A percentile compares a stretch with the other conserved stretches of the same genome.
These are phyloP conservation scores for Drosophila macrothrix DNA, from an alignment of 2,888 invertebrate genomes.

Conservation along the genomic window DNA sequence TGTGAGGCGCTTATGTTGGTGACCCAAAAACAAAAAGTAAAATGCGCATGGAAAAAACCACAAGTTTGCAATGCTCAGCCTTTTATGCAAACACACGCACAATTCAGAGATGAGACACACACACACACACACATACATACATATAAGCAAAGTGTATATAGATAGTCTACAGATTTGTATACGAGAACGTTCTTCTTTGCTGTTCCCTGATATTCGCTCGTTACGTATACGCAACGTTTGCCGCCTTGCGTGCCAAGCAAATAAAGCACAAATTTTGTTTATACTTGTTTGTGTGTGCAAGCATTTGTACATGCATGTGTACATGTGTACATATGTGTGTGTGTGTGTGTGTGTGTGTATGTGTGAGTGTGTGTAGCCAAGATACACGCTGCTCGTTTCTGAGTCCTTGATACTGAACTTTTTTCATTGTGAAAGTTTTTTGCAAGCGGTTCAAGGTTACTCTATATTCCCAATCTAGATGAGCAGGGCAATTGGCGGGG, in stretches of 20 bases:
- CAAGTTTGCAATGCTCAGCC: slow-evolving; percentile 36
- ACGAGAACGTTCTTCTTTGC: slow-evolving; percentile 39
- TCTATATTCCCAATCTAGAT: slow-evolving; percentile 30
- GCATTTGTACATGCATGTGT: not conserved
- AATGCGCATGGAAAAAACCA: slow-evolving; percentile 64
- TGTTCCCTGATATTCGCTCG: slow-evolving; percentile 30
- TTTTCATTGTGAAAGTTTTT: slow-evolving; percentile 80
- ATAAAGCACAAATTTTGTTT: slow-evolving; percentile 53
- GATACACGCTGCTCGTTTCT: slow-evolving; percentile 64
- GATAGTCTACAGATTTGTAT: not conserved
- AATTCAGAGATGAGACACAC: slow-evolving; percentile 8
- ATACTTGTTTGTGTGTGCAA: slow-evolving; percentile 22
- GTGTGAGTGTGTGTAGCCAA: slow-evolving; percentile 16
- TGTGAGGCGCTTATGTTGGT: slow-evolving; percentile 31
- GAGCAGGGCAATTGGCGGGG: not conserved
- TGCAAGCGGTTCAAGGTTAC: slow-evolving; percentile 75
- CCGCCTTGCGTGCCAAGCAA: slow-evolving; percentile 49
- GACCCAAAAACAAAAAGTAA: slow-evolving; percentile 59
- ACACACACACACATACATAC: slow-evolving; percentile 6
- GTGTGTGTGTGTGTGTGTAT: not conserved
- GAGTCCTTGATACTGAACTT: slow-evolving; percentile 79
- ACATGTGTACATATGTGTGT: not conserved
- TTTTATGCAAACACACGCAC: slow-evolving; percentile 29
- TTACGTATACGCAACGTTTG: slow-evolving; percentile 76
- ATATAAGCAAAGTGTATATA: not conserved